A percentile compares a stretch with the other conserved stretches of the same genome.
Conservation (phyloP, 2,113 vertebrate genomes). For the Sinocyclocheilus grahami region DNA sequence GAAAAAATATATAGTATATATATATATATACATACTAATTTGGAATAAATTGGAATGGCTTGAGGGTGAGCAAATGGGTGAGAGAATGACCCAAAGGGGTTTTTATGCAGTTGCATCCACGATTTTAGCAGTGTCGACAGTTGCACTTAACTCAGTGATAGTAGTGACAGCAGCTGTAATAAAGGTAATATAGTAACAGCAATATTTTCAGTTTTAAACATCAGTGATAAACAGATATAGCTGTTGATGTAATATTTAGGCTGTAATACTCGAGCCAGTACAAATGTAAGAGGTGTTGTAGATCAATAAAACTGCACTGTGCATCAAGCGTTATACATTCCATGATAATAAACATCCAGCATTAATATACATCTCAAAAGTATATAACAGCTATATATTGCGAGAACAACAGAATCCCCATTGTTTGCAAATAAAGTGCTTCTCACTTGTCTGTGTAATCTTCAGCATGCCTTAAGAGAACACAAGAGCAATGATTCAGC, state of each 20-base stretch:
- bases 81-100: background rate
- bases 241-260: constrained; percentile 15
- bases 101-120: background rate
- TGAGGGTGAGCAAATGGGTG: background rate
- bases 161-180: constrained; percentile 1
- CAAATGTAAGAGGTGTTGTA: constrained; percentile 29
- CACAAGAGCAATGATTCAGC: constrained; percentile 57
- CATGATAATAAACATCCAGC: constrained; percentile 41
- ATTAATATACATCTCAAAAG: constrained; percentile 34
- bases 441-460: constrained; percentile 56
- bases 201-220: constrained; percentile 22
- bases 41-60: background rate
- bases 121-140: background rate
- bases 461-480: constrained; percentile 53
- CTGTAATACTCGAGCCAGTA: constrained; percentile 10
- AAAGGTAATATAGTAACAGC: constrained; percentile 2
- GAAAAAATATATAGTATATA: too few relatives aligned
- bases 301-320: constrained; percentile 55
- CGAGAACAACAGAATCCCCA: constrained; percentile 27
- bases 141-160: background rate
- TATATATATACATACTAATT: too few relatives aligned
- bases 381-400: constrained; percentile 26
- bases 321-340: constrained; percentile 25
- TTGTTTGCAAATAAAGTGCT: constrained; percentile 58
- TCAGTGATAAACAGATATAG: constrained; percentile 24